Percentiles rank a stretch among this genome's conserved stretches.
Evolutionary conservation across 2,888 invertebrate genomes (phyloP).

Genomic region (Seira ritae): DNA sequence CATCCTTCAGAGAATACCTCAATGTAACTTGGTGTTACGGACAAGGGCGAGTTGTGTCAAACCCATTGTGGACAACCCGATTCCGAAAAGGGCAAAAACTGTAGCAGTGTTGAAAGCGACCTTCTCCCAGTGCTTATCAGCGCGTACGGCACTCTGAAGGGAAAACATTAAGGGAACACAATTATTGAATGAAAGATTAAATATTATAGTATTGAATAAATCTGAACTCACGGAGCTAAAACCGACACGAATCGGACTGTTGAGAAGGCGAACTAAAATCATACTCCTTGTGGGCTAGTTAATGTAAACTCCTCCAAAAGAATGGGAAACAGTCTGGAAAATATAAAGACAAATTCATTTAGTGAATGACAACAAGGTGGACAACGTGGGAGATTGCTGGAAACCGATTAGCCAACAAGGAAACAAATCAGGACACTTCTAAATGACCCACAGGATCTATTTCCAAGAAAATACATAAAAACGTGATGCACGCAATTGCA

Average conservation of each 20-base stretch:
- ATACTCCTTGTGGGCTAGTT: slow-evolving; percentile 60
- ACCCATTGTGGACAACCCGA: slow-evolving; percentile 70
- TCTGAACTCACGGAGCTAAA: slow-evolving; percentile 54
- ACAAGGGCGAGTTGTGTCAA: slow-evolving; percentile 59
- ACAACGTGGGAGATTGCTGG: too few species aligned
- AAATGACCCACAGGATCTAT: too few species aligned
- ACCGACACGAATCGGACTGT: slow-evolving; percentile 67
- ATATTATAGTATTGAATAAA: not conserved
- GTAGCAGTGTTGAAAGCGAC: slow-evolving; percentile 68
- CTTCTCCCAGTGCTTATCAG: slow-evolving; percentile 67
- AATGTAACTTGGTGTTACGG: slow-evolving; percentile 61
- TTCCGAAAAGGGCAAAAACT: slow-evolving; percentile 69
- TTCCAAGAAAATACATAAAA: too few species aligned
- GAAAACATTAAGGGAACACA: slow-evolving; percentile 12
- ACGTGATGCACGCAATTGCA: too few species aligned
- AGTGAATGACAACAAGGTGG: too few species aligned
- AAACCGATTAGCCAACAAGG: too few species aligned
- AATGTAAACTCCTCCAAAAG: slow-evolving; percentile 31
- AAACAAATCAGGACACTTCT: too few species aligned
- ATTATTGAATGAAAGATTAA: slow-evolving; percentile 10
- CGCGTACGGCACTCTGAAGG: slow-evolving; percentile 51
- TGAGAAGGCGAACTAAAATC: slow-evolving; percentile 69
- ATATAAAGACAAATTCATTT: not conserved
- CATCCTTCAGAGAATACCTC: not conserved
- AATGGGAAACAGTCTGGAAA: slow-evolving; percentile 27